Percentiles rank a stretch among this genome's conserved stretches.
phyloP scores from a whole-genome alignment of 2,888 invertebrate genomes.

The Tetragonula carbonaria region DNA sequence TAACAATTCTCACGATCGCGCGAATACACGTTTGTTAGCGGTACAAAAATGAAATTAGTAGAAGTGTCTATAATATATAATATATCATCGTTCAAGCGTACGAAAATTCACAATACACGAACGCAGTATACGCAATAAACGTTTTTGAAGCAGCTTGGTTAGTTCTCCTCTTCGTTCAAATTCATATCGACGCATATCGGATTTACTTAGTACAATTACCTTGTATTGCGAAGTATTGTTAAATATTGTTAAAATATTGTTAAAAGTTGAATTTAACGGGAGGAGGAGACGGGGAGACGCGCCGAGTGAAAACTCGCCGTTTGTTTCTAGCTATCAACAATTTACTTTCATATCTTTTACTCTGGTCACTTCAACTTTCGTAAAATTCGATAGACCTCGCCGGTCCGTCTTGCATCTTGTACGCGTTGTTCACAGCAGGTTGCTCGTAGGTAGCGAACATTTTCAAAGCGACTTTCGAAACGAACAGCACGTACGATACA shows the following conservation, averaged over 20 bases:
- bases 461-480: conserved; percentile 49
- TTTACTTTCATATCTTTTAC: conserved; percentile 29
- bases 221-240: conserved; percentile 4
- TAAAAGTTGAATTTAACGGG: background rate
- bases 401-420: conserved; percentile 14
- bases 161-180: conserved; percentile 17
- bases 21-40: conserved; percentile 5
- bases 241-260: conserved; percentile 17
- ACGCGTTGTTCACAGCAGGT: conserved; percentile 33
- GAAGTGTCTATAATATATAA: conserved; percentile 11
- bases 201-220: background rate
- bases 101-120: conserved; percentile 57
- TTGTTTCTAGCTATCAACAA: background rate
- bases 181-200: background rate
- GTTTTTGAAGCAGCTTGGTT: conserved; percentile 46
- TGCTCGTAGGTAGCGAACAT: conserved; percentile 42
- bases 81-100: conserved; percentile 35
- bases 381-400: conserved; percentile 32
- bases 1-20: background rate
- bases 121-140: conserved; percentile 28
- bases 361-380: conserved; percentile 35
- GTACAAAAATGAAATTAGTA: conserved; percentile 31
- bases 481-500: conserved; percentile 35
- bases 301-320: background rate
- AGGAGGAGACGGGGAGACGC: background rate